These are phyloP conservation scores for Rotaria macrura DNA, from an alignment of 2,888 invertebrate species.

Conservation along the genomic window DNA sequence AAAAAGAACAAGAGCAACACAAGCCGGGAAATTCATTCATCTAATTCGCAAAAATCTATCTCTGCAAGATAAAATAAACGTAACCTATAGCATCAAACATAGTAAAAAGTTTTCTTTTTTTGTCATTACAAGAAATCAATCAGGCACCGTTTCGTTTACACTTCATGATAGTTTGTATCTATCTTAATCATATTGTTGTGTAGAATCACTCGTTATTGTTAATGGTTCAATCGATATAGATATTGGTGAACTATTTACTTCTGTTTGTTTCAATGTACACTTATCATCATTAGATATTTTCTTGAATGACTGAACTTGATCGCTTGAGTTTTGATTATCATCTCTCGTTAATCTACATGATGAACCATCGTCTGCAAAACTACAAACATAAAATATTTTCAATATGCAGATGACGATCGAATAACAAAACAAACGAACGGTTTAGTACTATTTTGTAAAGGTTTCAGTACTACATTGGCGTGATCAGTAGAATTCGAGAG, in stretches of 20 bases:
- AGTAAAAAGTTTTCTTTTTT: neutral
- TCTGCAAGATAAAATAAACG: neutral
- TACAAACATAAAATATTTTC: neutral
- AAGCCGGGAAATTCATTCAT: neutral
- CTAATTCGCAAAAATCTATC: neutral
- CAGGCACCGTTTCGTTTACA: neutral
- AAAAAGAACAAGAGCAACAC: neutral
- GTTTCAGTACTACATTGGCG: neutral
- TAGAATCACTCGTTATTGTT: neutral
- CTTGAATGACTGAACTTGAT: no score
- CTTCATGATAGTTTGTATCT: neutral
- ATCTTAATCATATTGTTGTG: neutral
- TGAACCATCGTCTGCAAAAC: neutral
- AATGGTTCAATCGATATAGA: neutral
- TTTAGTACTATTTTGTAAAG: neutral
- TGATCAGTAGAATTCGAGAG: neutral
- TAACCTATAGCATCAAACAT: neutral
- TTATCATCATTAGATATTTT: neutral
- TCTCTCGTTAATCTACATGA: neutral
- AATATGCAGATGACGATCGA: neutral
- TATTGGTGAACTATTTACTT: neutral
- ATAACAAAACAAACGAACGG: neutral
- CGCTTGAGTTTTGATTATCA: neutral
- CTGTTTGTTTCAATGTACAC: neutral
- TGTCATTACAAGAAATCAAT: neutral